phyloP scores from a whole-genome alignment of 2,888 invertebrate genomes.

The Galerucella pusilla region DNA sequence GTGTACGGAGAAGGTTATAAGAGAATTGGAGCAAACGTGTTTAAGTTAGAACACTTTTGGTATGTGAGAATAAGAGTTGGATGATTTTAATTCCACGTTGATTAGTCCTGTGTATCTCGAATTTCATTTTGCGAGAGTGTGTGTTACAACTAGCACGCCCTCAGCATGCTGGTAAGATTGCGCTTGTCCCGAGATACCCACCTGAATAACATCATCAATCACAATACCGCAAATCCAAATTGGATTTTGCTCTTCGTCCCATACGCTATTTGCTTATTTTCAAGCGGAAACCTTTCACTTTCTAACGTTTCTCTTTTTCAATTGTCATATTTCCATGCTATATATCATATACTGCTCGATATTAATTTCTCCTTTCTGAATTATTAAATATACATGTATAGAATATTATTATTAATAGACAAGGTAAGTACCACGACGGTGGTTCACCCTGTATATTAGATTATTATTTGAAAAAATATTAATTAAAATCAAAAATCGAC shows the following conservation, averaged over 20 bases:
- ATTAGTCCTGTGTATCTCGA: conserved; percentile 45
- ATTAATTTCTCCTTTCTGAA: no score
- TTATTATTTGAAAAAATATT: no score
- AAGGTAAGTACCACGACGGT: no score
- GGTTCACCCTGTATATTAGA: no score
- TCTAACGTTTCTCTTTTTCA: not conserved
- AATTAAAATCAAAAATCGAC: no score
- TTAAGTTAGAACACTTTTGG: conserved; percentile 33
- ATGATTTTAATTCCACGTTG: conserved; percentile 47
- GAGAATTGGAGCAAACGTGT: conserved; percentile 30
- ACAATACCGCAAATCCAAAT: conserved; percentile 60
- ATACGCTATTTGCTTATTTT: conserved; percentile 40
- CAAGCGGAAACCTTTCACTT: conserved; percentile 12
- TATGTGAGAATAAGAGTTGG: conserved; percentile 34
- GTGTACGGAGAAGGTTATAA: conserved; percentile 34
- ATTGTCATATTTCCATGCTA: not conserved
- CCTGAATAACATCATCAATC: conserved; percentile 61
- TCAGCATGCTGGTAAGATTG: conserved; percentile 50
- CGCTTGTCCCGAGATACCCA: conserved; percentile 52
- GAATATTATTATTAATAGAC: no score
- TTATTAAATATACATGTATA: no score
- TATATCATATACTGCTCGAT: not conserved
- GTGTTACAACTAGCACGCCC: conserved; percentile 51
- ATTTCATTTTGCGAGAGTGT: conserved; percentile 31
- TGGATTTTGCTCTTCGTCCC: conserved; percentile 53